Conservation (phyloP, 2,113 vertebrate species). For the Zosterops lateralis region DNA sequence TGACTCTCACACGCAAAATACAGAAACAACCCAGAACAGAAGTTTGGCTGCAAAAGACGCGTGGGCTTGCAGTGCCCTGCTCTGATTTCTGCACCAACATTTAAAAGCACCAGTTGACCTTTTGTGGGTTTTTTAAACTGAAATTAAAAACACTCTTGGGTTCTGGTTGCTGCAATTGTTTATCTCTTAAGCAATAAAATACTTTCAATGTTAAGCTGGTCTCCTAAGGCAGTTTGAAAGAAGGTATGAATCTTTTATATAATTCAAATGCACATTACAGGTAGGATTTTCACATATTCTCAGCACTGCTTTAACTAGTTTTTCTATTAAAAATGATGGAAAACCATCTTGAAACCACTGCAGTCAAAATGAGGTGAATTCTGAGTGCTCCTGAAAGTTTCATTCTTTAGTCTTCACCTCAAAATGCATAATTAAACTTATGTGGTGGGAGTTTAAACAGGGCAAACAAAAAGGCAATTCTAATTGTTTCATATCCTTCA, state of each 20-base stretch:
- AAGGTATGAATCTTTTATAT: not conserved
- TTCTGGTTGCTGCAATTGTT: not conserved
- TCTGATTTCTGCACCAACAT: not conserved
- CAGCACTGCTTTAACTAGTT: not conserved
- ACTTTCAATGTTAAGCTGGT: not conserved
- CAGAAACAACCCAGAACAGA: not conserved
- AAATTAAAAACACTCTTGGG: not conserved
- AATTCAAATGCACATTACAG: not conserved
- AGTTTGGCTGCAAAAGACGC: not conserved
- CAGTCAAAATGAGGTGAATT: not conserved
- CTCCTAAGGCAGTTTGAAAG: not conserved
- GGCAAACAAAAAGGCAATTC: constrained; percentile 1
- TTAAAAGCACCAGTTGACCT: not conserved
- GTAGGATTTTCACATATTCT: not conserved
- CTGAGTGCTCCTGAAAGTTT: not conserved
- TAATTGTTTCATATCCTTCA: not conserved
- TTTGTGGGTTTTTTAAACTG: not conserved
- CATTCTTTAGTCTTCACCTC: not conserved
- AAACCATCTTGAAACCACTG: not conserved
- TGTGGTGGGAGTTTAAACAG: not conserved
- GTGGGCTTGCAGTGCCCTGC: not conserved
- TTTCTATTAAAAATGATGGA: not conserved
- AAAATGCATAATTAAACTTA: not conserved
- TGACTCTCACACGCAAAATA: fast-evolving
- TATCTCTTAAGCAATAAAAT: not conserved